These are phyloP conservation scores for Lutjanus erythropterus DNA, from an alignment of 2,113 vertebrate species.

Conservation along the genomic window DNA sequence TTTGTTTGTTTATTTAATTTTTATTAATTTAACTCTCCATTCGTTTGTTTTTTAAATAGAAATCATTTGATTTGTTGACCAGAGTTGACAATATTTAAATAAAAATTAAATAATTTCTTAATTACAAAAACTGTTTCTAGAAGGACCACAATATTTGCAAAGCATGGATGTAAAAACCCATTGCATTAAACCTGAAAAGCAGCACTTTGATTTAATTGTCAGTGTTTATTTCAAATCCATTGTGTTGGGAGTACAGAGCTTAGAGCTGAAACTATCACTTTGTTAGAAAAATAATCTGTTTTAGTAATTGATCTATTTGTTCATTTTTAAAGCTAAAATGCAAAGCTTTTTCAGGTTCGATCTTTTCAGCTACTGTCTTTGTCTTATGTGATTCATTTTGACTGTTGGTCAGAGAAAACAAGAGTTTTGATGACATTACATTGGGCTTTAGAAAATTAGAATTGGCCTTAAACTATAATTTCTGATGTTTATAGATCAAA, in stretches of 20 bases:
- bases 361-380: background rate
- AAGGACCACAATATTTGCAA: background rate
- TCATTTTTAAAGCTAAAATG: background rate
- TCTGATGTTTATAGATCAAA: background rate
- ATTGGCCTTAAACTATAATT: background rate
- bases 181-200: background rate
- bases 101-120: too few species aligned
- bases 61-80: too few species aligned
- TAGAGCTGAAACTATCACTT: background rate
- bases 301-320: background rate
- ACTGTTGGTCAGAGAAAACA: background rate
- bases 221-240: background rate
- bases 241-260: background rate
- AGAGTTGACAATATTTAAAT: too few species aligned
- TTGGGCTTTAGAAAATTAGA: background rate
- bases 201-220: background rate
- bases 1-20: too few species aligned
- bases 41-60: too few species aligned
- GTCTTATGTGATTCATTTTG: background rate
- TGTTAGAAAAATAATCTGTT: background rate
- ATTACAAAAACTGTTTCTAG: background rate
- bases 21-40: too few species aligned
- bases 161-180: background rate
- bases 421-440: background rate
- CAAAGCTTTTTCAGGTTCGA: too few species aligned